Evolutionary conservation across 2,797 vertebrate species (phyloP).

Genomic region (Eptatretus atami): DNA sequence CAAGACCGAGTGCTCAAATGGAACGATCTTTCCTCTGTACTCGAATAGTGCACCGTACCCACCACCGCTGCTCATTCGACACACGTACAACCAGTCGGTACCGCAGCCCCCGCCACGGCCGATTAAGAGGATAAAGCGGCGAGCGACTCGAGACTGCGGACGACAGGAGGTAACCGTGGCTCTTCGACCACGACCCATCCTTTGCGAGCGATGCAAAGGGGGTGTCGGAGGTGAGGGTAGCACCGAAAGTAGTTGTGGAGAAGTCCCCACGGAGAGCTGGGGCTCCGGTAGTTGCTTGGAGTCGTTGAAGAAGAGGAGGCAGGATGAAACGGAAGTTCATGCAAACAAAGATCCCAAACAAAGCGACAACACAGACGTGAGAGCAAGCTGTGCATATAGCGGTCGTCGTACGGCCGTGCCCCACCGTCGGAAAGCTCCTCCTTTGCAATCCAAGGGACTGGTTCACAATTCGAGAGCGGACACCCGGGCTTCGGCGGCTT

Average conservation of each 20-base stretch:
- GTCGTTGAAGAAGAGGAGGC: conserved; percentile 2
- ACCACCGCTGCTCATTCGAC: conserved; percentile 92
- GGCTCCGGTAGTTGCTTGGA: neutral
- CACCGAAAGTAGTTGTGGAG: conserved; percentile 18
- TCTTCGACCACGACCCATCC: conserved; percentile 67
- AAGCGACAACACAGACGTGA: too few species aligned
- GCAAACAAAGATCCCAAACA: too few species aligned
- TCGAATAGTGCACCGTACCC: conserved; percentile 82
- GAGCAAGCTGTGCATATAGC: too few species aligned
- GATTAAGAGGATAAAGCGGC: conserved; percentile 69
- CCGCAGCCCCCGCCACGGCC: conserved; percentile 88
- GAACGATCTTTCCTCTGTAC: conserved; percentile 34
- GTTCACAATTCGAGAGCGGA: too few species aligned
- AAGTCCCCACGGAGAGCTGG: too few species aligned
- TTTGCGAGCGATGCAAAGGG: conserved; percentile 84
- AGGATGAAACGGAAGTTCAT: neutral
- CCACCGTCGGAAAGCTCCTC: too few species aligned
- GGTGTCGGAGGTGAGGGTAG: conserved; percentile 40
- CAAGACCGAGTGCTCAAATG: conserved; percentile 1
- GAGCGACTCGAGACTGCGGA: conserved; percentile 77
- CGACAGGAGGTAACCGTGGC: conserved; percentile 94
- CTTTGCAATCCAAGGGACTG: too few species aligned
- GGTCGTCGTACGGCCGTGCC: too few species aligned
- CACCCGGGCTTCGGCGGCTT: too few species aligned
- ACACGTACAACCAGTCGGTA: conserved; percentile 94